These are phyloP conservation scores for Sebastes oblongus DNA, from an alignment of 2,797 vertebrate genomes.

Conservation along the genomic window DNA sequence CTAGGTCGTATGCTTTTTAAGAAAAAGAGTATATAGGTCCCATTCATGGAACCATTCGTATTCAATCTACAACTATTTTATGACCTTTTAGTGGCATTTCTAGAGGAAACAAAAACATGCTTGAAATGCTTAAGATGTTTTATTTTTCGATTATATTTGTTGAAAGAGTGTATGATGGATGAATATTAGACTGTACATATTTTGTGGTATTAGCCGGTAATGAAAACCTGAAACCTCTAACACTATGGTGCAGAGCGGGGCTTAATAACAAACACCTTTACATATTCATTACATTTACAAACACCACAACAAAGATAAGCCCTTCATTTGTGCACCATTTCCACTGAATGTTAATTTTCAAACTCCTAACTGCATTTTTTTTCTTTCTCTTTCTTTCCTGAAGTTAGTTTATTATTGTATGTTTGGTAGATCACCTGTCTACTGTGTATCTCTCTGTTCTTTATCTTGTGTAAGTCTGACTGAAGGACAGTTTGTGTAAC, in stretches of 20 bases:
- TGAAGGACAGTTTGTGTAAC: neutral
- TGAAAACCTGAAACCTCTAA: neutral
- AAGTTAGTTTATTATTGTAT: neutral
- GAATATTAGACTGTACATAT: neutral
- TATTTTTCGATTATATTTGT: neutral
- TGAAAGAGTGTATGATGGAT: neutral
- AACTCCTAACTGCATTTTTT: neutral
- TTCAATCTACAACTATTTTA: neutral
- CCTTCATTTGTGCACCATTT: neutral
- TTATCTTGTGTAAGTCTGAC: neutral
- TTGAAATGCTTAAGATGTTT: neutral
- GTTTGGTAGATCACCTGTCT: neutral
- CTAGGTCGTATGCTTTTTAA: neutral
- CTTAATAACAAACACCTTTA: neutral
- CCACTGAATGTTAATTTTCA: neutral
- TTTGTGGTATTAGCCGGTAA: neutral
- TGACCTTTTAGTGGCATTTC: neutral
- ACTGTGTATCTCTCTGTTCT: neutral
- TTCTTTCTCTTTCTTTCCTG: neutral
- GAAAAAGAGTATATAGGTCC: neutral
- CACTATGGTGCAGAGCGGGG: neutral
- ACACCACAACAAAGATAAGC: neutral
- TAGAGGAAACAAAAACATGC: neutral
- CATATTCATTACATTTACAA: slow-evolving; percentile 15
- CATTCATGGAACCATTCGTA: neutral